Evolutionary conservation across 2,113 vertebrate genomes (phyloP).

Genomic region (Rhea pennata): DNA sequence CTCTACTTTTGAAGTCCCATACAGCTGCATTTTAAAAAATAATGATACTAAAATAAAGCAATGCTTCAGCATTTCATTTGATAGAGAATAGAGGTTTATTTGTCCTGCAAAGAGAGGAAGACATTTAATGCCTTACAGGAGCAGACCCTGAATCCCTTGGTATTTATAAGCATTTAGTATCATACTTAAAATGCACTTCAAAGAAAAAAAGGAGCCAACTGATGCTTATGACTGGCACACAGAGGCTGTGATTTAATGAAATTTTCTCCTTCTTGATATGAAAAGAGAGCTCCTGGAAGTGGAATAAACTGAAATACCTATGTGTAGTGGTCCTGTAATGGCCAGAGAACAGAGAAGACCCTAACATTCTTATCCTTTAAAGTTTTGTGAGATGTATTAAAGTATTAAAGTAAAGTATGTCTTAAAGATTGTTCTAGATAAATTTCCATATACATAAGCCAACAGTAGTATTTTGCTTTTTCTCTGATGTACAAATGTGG

Average conservation of each 20-base stretch:
- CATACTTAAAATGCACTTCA: constrained; percentile 19
- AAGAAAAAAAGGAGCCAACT: constrained; percentile 1
- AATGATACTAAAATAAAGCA: neutral
- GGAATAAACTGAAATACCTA: neutral
- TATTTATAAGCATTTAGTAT: constrained; percentile 22
- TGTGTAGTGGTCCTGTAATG: neutral
- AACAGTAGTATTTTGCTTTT: neutral
- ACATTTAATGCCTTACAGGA: neutral
- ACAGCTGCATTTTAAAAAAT: constrained; percentile 1
- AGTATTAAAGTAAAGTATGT: fast-evolving
- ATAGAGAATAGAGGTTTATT: neutral
- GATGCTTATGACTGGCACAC: neutral
- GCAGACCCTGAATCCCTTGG: neutral
- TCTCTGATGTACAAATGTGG: neutral
- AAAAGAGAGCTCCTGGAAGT: neutral
- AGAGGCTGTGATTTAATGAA: constrained; percentile 17
- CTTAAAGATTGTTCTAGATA: neutral
- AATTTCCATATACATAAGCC: neutral
- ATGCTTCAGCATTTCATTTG: neutral
- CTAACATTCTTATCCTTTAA: neutral
- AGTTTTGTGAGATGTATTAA: neutral
- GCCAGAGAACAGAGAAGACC: neutral
- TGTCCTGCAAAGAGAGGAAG: neutral
- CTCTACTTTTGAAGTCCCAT: neutral
- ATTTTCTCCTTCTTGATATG: neutral